Percentiles rank a stretch among this genome's conserved stretches.
These are phyloP conservation scores for Setipinna tenuifilis DNA, from an alignment of 2,797 vertebrate genomes.

Conservation along the genomic window DNA sequence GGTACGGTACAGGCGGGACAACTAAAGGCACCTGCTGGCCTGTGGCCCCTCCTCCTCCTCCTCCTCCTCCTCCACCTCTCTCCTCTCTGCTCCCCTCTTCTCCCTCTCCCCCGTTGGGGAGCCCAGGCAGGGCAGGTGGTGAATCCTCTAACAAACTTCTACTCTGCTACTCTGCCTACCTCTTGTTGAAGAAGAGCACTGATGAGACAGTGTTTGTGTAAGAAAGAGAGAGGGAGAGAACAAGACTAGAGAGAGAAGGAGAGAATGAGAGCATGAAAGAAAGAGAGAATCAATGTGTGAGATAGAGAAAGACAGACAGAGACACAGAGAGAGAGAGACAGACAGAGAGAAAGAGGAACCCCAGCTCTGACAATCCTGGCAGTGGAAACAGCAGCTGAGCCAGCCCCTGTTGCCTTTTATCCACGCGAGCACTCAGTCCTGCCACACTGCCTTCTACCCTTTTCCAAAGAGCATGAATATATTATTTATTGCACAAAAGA, in stretches of 20 bases:
- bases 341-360: slow-evolving; percentile 15
- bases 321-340: not conserved
- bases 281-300: not conserved
- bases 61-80: slow-evolving; percentile 33
- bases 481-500: slow-evolving; percentile 99
- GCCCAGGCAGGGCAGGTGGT: not conserved
- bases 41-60: not conserved
- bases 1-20: slow-evolving; percentile 16
- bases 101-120: not conserved
- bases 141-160: slow-evolving; percentile 17
- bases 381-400: slow-evolving; percentile 25
- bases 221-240: not conserved
- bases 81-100: not conserved
- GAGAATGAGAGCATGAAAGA: not conserved
- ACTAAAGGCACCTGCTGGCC: not conserved
- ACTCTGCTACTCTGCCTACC: not conserved
- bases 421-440: slow-evolving; percentile 35
- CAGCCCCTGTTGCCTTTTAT: slow-evolving; percentile 45
- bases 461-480: slow-evolving; percentile 95
- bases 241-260: not conserved
- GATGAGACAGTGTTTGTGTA: not conserved
- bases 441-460: slow-evolving; percentile 53
- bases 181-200: not conserved
- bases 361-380: slow-evolving; percentile 35
- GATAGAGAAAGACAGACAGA: not conserved